phyloP scores from a whole-genome alignment of 2,113 vertebrate species.

The Nesogale talazaci region DNA sequence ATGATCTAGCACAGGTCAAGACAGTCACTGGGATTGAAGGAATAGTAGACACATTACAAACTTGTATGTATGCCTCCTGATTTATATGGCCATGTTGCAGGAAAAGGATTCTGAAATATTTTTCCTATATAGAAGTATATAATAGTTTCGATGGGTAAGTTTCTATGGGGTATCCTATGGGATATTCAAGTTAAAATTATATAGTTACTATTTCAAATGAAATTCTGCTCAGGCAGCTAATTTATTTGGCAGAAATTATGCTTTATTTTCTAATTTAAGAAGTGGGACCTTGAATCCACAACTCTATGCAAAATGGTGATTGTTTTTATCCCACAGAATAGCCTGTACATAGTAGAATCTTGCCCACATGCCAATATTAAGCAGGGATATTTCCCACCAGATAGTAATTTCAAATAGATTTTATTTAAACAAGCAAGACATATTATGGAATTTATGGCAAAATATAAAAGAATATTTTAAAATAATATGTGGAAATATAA shows the following conservation, averaged over 20 bases:
- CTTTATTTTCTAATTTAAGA: neutral
- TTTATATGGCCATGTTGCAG: neutral
- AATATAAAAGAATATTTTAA: constrained; percentile 68
- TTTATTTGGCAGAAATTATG: constrained; percentile 26
- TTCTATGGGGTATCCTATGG: too few species aligned
- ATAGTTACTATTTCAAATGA: constrained; percentile 7
- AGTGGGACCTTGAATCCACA: constrained; percentile 3
- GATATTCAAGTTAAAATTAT: constrained; percentile 5
- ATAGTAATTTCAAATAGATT: constrained; percentile 66
- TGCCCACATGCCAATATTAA: constrained; percentile 14
- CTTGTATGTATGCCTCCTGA: neutral
- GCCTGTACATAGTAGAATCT: neutral
- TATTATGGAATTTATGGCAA: constrained; percentile 42
- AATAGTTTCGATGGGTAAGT: neutral
- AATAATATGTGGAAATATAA: constrained; percentile 28
- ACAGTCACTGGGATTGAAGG: neutral
- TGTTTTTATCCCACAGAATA: constrained; percentile 49
- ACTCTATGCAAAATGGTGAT: neutral
- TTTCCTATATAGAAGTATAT: fast-evolving
- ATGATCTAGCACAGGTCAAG: neutral
- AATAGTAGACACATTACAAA: neutral
- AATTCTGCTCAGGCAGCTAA: neutral
- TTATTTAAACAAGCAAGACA: constrained; percentile 68
- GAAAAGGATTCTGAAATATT: constrained; percentile 36
- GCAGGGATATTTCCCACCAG: constrained; percentile 19